phyloP scores from a whole-genome alignment of 2,888 invertebrate genomes.

The Chymomyza amoena region DNA sequence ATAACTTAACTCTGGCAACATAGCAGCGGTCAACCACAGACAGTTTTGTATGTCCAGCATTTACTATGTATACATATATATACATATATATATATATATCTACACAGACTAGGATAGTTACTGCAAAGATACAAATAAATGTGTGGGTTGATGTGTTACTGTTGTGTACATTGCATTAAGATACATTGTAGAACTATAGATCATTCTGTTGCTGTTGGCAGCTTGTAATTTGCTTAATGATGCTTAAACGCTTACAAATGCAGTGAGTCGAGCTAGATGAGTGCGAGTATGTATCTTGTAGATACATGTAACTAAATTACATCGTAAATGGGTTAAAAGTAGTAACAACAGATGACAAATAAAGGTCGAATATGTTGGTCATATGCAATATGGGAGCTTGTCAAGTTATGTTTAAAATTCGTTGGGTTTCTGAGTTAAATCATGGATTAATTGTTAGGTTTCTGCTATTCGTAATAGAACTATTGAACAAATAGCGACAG shows the following conservation, averaged over 20 bases:
- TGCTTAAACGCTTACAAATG: constrained; percentile 59
- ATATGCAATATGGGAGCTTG: constrained; percentile 36
- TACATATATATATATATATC: too few relatives aligned
- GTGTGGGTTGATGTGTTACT: not conserved
- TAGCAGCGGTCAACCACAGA: constrained; percentile 31
- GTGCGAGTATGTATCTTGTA: not conserved
- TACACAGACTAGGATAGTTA: not conserved
- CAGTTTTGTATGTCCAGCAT: not conserved
- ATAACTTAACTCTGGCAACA: constrained; percentile 40
- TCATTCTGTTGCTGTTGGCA: constrained; percentile 48
- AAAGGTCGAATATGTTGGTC: too few relatives aligned
- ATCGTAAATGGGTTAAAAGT: too few relatives aligned
- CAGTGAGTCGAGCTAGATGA: constrained; percentile 7
- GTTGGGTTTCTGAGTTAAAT: too few relatives aligned
- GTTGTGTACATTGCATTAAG: not conserved
- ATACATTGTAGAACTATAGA: not conserved
- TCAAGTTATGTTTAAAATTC: too few relatives aligned
- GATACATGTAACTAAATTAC: too few relatives aligned
- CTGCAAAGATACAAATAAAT: constrained; percentile 45
- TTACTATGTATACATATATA: too few relatives aligned
- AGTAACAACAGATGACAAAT: not conserved
- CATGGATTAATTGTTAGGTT: too few relatives aligned
- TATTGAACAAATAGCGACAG: too few relatives aligned
- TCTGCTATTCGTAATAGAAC: too few relatives aligned
- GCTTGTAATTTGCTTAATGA: constrained; percentile 58